Percentiles rank a stretch among this genome's conserved stretches.
These are phyloP conservation scores for Arenicola marina DNA, from an alignment of 2,888 invertebrate genomes.

Conservation along the genomic window DNA sequence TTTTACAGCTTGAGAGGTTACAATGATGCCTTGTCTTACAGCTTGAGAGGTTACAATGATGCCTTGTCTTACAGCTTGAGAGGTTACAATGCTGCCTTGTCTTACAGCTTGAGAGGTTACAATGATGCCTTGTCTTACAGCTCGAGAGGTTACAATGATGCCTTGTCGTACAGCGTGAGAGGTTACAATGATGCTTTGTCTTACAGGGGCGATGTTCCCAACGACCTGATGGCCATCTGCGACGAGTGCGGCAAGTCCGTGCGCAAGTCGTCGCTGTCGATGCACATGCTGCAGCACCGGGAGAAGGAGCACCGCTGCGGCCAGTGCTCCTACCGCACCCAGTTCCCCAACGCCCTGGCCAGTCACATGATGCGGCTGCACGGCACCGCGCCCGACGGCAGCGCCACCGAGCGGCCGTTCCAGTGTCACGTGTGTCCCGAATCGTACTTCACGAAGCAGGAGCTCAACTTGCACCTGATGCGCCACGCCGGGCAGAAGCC, in stretches of 20 bases:
- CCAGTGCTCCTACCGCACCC: not conserved
- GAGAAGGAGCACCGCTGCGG: not conserved
- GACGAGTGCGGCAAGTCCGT: not conserved
- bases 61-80: no score
- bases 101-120: no score
- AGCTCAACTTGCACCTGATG: not conserved
- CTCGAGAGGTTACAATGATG: no score
- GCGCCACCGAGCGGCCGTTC: not conserved
- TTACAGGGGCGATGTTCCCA: not conserved
- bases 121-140: no score
- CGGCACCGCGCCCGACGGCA: not conserved
- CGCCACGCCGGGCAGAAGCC: not conserved
- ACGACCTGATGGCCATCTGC: not conserved
- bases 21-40: no score
- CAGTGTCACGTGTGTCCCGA: not conserved
- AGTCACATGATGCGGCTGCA: slow-evolving; percentile 1
- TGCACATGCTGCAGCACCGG: slow-evolving; percentile 2
- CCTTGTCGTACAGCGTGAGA: no score
- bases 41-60: no score
- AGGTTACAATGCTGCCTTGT: no score
- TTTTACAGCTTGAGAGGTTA: no score
- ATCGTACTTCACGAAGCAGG: not conserved
- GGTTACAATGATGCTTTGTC: not conserved
- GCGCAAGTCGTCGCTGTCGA: not conserved
- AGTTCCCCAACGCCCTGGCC: not conserved